Evolutionary conservation across 2,113 vertebrate genomes (phyloP).

Genomic region (Condylura cristata): DNA sequence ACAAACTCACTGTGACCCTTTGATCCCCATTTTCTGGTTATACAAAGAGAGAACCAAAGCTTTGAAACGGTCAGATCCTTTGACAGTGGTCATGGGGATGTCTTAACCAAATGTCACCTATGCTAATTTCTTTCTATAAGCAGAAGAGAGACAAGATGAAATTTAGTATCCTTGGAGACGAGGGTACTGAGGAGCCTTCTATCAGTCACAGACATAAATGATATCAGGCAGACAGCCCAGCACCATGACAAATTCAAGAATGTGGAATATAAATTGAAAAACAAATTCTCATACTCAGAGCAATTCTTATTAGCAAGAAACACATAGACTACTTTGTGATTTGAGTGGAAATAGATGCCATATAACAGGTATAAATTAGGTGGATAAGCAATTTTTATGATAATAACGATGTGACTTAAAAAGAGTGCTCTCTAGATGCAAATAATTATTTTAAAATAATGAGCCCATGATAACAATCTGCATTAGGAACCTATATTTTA

Average conservation of each 20-base stretch:
- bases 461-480: constrained; percentile 5
- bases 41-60: neutral
- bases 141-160: neutral
- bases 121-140: neutral
- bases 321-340: constrained; percentile 12
- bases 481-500: constrained; percentile 25
- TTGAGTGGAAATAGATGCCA: constrained; percentile 45
- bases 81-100: neutral
- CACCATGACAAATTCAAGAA: neutral
- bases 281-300: neutral
- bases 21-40: neutral
- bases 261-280: constrained; percentile 1
- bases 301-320: constrained; percentile 54
- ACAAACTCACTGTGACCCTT: neutral
- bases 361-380: constrained; percentile 45
- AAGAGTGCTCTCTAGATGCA: constrained; percentile 19
- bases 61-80: neutral
- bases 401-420: constrained; percentile 57
- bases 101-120: neutral
- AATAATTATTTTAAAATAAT: constrained; percentile 65
- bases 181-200: neutral
- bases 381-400: constrained; percentile 58
- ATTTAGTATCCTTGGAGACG: neutral
- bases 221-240: neutral
- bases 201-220: neutral